phyloP scores from a whole-genome alignment of 2,797 vertebrate species.

The Jordanella pulchra region DNA sequence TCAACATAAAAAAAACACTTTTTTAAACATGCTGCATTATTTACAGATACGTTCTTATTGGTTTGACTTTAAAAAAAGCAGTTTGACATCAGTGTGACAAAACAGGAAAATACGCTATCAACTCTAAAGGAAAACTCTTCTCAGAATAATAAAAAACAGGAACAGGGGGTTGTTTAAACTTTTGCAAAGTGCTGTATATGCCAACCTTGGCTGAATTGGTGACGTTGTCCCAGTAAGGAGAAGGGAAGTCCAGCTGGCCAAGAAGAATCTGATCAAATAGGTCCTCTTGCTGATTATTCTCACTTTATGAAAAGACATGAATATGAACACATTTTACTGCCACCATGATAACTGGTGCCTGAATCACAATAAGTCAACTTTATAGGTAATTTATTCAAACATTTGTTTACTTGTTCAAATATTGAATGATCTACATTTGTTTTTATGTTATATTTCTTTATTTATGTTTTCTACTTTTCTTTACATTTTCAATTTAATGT shows the following conservation, averaged over 20 bases:
- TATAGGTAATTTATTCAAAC: background rate
- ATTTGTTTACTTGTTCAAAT: background rate
- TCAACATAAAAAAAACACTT: too few relatives aligned
- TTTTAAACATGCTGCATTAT: too few relatives aligned
- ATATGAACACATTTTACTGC: background rate
- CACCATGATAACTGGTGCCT: background rate
- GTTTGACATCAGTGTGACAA: too few relatives aligned
- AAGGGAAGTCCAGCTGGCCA: conserved; percentile 91
- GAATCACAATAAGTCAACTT: background rate
- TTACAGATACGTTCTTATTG: too few relatives aligned
- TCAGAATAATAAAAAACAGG: background rate
- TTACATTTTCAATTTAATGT: background rate
- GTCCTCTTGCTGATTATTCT: conserved; percentile 94
- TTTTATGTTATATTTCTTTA: background rate
- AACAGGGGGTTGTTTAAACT: background rate
- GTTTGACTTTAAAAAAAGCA: too few relatives aligned
- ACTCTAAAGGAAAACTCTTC: too few relatives aligned
- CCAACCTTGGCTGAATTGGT: conserved; percentile 91
- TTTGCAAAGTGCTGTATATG: background rate
- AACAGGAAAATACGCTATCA: too few relatives aligned
- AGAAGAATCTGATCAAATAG: conserved; percentile 96
- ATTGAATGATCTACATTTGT: background rate
- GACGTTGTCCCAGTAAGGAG: conserved; percentile 98
- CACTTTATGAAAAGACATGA: conserved; percentile 73
- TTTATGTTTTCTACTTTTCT: background rate